Conservation (phyloP, 1,140 invertebrate genomes). For the Drosophila rhopaloa region DNA sequence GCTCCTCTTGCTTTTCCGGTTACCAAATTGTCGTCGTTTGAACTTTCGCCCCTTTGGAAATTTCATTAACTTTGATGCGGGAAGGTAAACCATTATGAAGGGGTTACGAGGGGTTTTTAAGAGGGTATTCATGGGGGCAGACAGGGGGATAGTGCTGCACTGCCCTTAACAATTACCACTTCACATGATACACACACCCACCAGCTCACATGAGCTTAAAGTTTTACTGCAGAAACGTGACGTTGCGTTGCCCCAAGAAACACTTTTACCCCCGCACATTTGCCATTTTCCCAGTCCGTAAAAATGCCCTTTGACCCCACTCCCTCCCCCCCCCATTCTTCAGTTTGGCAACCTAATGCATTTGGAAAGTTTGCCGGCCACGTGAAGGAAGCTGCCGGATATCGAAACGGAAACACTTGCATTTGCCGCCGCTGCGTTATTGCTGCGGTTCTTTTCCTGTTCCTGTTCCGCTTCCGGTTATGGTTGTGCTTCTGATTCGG, state of each 20-base stretch:
- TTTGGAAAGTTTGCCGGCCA: constrained; percentile 69
- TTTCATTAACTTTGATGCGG: constrained; percentile 76
- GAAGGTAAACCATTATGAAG: constrained; percentile 22
- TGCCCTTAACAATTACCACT: constrained; percentile 55
- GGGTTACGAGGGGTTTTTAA: background rate
- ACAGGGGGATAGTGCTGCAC: constrained; percentile 1
- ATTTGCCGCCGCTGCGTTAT: constrained; percentile 64
- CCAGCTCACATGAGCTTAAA: constrained; percentile 19
- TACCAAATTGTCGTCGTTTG: constrained; percentile 47
- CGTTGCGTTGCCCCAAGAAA: constrained; percentile 34
- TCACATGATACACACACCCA: constrained; percentile 23
- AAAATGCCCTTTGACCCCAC: constrained; percentile 10
- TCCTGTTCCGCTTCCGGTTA: constrained; percentile 22
- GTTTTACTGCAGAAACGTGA: constrained; percentile 73
- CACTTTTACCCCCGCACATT: background rate
- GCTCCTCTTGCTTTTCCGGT: constrained; percentile 1
- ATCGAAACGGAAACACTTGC: constrained; percentile 83
- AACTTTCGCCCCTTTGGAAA: constrained; percentile 52
- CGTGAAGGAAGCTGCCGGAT: constrained; percentile 67
- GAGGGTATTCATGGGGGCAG: constrained; percentile 1
- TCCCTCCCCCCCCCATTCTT: background rate
- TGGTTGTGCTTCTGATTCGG: background rate
- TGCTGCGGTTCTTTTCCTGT: constrained; percentile 63
- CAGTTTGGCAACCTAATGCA: constrained; percentile 52
- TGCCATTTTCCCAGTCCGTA: background rate